A percentile compares a stretch with the other conserved stretches of the same genome.
These are phyloP conservation scores for Corvus cornix DNA, from an alignment of 2,113 vertebrate species.

Conservation along the genomic window DNA sequence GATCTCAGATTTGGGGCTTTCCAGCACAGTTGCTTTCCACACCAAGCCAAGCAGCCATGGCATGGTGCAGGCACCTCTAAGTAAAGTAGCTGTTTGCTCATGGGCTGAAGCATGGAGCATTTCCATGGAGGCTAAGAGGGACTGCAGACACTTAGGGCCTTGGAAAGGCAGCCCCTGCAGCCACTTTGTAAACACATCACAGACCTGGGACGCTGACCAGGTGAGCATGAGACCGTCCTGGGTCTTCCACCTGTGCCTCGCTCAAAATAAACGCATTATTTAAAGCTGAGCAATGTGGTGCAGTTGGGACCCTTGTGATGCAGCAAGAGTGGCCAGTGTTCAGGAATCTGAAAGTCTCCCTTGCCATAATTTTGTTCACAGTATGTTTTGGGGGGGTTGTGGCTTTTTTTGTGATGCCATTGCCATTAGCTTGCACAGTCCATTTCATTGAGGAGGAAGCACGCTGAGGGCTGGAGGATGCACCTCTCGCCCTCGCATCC, in stretches of 20 bases:
- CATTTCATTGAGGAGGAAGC: background rate
- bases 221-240: background rate
- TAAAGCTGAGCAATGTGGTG: fast-evolving
- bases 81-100: background rate
- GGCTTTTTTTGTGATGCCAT: background rate
- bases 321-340: background rate
- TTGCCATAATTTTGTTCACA: background rate
- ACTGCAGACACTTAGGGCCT: background rate
- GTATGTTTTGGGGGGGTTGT: background rate
- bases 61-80: background rate
- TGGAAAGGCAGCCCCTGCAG: background rate
- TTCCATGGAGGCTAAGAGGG: background rate
- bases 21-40: background rate
- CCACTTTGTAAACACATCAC: background rate
- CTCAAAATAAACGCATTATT: background rate
- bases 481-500: fast-evolving
- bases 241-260: fast-evolving
- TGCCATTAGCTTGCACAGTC: background rate
- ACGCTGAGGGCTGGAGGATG: background rate
- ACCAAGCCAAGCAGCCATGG: background rate
- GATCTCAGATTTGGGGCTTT: background rate
- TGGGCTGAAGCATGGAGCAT: background rate
- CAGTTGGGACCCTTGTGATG: fast-evolving
- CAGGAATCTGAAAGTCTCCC: background rate
- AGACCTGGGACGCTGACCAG: background rate